Evolutionary conservation across 2,113 vertebrate genomes (phyloP).

Genomic region (Crotophaga sulcirostris): DNA sequence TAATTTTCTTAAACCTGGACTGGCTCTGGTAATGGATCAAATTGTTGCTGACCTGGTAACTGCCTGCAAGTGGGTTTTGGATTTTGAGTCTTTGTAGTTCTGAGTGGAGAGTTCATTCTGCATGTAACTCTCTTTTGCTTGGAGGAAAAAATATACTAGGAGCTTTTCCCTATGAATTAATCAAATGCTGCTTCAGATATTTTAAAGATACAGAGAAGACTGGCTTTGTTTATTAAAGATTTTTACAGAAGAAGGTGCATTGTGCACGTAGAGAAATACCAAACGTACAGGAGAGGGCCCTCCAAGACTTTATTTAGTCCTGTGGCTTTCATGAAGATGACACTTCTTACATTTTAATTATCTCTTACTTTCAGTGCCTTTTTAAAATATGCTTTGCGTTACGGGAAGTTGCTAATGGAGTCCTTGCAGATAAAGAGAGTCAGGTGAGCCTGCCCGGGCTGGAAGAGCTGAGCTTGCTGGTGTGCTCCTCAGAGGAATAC

Average conservation of each 20-base stretch:
- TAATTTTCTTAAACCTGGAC: not conserved
- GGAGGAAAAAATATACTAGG: not conserved
- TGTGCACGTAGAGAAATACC: slow-evolving; percentile 23
- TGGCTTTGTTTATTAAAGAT: not conserved
- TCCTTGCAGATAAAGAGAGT: slow-evolving; percentile 22
- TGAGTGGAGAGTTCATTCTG: slow-evolving; percentile 8
- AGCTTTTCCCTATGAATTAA: not conserved
- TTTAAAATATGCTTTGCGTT: not conserved
- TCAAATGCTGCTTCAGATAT: not conserved
- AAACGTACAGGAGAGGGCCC: slow-evolving; percentile 73
- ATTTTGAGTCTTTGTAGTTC: not conserved
- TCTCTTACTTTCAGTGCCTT: not conserved
- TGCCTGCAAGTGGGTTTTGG: not conserved
- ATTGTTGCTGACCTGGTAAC: not conserved
- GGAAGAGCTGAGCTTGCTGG: not conserved
- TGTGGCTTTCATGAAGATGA: slow-evolving; percentile 65
- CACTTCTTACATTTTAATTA: slow-evolving; percentile 59
- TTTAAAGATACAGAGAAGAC: not conserved
- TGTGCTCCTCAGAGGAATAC: not conserved
- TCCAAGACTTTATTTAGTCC: slow-evolving; percentile 71
- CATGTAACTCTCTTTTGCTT: not conserved
- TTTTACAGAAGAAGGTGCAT: slow-evolving; percentile 1
- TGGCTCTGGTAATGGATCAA: not conserved
- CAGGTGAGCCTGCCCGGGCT: not conserved
- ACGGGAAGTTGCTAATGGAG: slow-evolving; percentile 36